Percentiles rank a stretch among this genome's conserved stretches.
These are phyloP conservation scores for Apostichopus japonicus DNA, from an alignment of 35 echinoderm and acorn worm genomes.

Conservation along the genomic window DNA sequence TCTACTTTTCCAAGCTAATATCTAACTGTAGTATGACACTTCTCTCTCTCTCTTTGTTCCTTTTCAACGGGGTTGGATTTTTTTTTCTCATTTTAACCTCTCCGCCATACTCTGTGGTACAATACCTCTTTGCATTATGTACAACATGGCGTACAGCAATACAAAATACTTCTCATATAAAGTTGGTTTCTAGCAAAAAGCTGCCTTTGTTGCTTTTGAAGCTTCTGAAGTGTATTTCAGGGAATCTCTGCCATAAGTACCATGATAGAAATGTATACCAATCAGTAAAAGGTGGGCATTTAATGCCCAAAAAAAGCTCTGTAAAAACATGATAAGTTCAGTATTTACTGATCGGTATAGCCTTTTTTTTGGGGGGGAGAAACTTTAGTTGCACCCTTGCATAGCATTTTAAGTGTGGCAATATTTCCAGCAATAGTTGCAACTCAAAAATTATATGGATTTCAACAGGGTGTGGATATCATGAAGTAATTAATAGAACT, in stretches of 20 bases:
- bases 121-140: conserved; percentile 63
- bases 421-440: conserved; percentile 42
- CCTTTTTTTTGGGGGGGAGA: conserved; percentile 1
- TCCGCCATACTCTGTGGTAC: neutral
- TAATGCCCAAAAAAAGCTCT: conserved; percentile 57
- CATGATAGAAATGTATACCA: conserved; percentile 63
- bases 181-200: conserved; percentile 60
- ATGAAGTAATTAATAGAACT: neutral
- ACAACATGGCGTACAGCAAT: conserved; percentile 57
- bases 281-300: conserved; percentile 55
- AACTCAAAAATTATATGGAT: conserved; percentile 31
- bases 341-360: conserved; percentile 19
- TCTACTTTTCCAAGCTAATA: conserved; percentile 31
- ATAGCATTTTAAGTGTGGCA: conserved; percentile 40
- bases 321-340: conserved; percentile 52
- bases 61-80: conserved; percentile 50
- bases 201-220: conserved; percentile 49
- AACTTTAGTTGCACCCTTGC: conserved; percentile 59
- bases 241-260: conserved; percentile 51
- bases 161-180: conserved; percentile 69
- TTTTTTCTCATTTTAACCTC: conserved; percentile 44
- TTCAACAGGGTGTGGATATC: conserved; percentile 19
- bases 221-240: conserved; percentile 57
- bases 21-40: conserved; percentile 45
- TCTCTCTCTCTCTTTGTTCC: conserved; percentile 33